Evolutionary conservation across 2,888 invertebrate species (phyloP), one percentile per base, ranked within the genome.

Genomic region (Macrophya alboannulata): DNA sequence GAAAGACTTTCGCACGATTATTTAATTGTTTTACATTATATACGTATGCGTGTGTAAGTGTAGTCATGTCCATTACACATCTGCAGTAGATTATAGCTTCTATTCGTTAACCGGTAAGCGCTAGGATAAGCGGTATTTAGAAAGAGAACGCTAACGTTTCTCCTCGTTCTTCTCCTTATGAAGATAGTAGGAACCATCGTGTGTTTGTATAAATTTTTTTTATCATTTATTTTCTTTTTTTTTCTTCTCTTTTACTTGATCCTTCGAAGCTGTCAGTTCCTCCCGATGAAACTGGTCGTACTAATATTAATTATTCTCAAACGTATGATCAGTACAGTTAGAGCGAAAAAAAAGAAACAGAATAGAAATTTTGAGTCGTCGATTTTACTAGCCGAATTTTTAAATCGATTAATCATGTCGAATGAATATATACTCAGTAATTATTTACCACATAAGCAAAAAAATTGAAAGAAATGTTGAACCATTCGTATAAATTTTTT

Each of bases 71-170:
- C 6, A 55, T 55, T n/a, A n/a, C 55, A 55, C n/a, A n/a, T 8
- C n/a, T n/a, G 55, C n/a, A n/a, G n/a, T 1, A 55, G 55, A 55
- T 31, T 31, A 31, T 55, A 1, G 55, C 1, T 25, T 62, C 25
- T 62, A 62, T 62, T 62, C 62, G 62, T 10, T 62, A 25, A 25
- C 21, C 62, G 62, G 25, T 62, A 25, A 25, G 25, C 62, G 43
- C 31, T 9, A 9, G 37, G 71, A 40, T 71, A n/a, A 72, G 71
- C 71, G 71, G 71, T 72, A 72, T 43, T 72, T 43, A 72, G 43
- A 72, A 40, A 72, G 71, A 72, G 71, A 72, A n/a, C 71, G 71
- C 71, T 71, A 40, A 37, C 17, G 17, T 71, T n/a, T 40, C 15
- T 72, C 71, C n/a, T 43, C 43, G n/a, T 43, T 43, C 17, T 25